These are phyloP conservation scores for Poeciliopsis turneri DNA, from an alignment of 2,797 vertebrate species.

Conservation along the genomic window DNA sequence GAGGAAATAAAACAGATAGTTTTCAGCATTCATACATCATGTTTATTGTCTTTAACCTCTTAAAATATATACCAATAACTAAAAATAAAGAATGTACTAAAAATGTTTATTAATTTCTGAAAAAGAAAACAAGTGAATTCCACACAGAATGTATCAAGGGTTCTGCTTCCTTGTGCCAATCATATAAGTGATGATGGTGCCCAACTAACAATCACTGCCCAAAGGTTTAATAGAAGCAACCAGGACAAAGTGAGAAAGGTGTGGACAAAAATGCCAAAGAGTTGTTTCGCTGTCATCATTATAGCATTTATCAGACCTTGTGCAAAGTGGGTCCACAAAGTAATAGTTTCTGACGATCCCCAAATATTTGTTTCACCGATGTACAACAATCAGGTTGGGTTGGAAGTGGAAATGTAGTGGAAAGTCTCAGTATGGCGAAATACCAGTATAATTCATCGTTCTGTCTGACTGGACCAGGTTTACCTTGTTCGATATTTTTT, in stretches of 20 bases:
- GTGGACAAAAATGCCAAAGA: neutral
- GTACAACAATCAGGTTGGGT: neutral
- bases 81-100: neutral
- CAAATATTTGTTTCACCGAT: neutral
- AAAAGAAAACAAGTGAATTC: slow-evolving; percentile 33
- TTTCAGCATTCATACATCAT: slow-evolving; percentile 18
- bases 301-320: neutral
- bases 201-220: slow-evolving; percentile 42
- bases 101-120: slow-evolving; percentile 30
- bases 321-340: neutral
- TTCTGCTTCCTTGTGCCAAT: slow-evolving; percentile 41
- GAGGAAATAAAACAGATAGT: slow-evolving; percentile 45
- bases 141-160: slow-evolving; percentile 29
- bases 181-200: slow-evolving; percentile 46
- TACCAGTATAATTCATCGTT: neutral
- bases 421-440: neutral
- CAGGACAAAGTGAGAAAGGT: neutral
- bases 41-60: neutral
- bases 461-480: neutral
- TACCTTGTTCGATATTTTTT: neutral
- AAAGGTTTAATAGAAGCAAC: neutral
- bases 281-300: no score
- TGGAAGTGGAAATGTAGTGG: neutral
- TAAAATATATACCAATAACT: slow-evolving; percentile 11
- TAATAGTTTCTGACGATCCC: neutral